phyloP scores from a whole-genome alignment of 2,113 vertebrate genomes.

The Bothrops jararaca region DNA sequence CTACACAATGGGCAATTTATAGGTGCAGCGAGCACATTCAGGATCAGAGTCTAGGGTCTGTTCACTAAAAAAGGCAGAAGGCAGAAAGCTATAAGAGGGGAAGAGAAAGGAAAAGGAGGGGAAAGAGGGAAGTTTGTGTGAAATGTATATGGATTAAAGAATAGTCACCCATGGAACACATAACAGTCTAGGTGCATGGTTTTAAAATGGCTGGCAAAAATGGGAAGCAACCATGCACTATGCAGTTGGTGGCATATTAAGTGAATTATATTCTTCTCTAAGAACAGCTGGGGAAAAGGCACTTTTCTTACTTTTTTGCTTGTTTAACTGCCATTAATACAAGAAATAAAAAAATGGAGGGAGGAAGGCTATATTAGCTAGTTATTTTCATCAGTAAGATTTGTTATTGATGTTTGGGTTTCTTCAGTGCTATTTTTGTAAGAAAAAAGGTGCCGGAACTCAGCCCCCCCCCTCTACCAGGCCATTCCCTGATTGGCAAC shows the following conservation, averaged over 20 bases:
- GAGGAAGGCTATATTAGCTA: neutral
- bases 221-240: neutral
- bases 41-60: neutral
- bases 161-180: neutral
- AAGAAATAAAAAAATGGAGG: neutral
- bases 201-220: neutral
- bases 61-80: neutral
- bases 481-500: too few relatives aligned
- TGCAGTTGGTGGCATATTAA: neutral
- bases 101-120: neutral
- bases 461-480: too few relatives aligned
- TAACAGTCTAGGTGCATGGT: too few relatives aligned
- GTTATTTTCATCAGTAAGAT: neutral
- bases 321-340: neutral
- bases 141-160: neutral
- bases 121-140: neutral
- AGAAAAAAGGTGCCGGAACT: too few relatives aligned
- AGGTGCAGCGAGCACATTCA: constrained; percentile 21
- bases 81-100: neutral
- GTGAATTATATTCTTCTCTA: neutral
- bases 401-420: too few relatives aligned
- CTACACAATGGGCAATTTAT: constrained; percentile 26
- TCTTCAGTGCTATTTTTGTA: too few relatives aligned
- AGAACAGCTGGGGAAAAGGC: neutral
- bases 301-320: neutral